A percentile compares a stretch with the other conserved stretches of the same genome.
These are phyloP conservation scores for Phocoena sinus DNA, from an alignment of 2,113 vertebrate species.

Conservation along the genomic window DNA sequence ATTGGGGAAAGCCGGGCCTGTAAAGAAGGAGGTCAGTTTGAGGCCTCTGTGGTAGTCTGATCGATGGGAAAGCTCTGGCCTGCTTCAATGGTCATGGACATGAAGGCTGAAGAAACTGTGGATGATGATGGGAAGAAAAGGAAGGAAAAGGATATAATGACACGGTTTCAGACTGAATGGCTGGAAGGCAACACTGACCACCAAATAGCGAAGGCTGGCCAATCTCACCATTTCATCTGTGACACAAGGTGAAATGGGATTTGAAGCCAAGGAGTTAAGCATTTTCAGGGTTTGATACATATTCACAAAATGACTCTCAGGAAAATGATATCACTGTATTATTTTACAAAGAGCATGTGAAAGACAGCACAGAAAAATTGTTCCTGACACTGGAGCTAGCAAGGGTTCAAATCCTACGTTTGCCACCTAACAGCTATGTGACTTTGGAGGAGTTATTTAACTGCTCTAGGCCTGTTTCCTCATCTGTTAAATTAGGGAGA, in stretches of 20 bases:
- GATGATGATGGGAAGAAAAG: too few relatives aligned
- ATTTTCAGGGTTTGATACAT: neutral
- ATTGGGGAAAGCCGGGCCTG: neutral
- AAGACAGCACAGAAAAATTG: neutral
- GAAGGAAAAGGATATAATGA: neutral
- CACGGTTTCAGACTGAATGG: neutral
- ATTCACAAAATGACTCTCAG: neutral
- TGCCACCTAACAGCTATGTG: too few relatives aligned
- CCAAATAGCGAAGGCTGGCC: neutral
- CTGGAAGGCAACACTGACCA: neutral
- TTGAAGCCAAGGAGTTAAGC: neutral
- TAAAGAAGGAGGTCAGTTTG: neutral
- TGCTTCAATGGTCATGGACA: neutral
- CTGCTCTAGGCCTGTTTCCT: neutral
- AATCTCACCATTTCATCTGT: neutral
- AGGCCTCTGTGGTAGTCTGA: neutral
- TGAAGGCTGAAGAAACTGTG: neutral
- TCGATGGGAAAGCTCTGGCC: neutral
- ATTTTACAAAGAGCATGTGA: neutral
- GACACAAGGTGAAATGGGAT: neutral
- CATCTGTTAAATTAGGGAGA: neutral
- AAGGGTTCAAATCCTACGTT: neutral
- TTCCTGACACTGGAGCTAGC: neutral
- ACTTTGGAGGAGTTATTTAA: neutral
- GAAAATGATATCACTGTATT: neutral